Base-by-base conservation (phyloP, 2,888 invertebrate genomes). In the Himalopsyche kuldschensis region DNA sequence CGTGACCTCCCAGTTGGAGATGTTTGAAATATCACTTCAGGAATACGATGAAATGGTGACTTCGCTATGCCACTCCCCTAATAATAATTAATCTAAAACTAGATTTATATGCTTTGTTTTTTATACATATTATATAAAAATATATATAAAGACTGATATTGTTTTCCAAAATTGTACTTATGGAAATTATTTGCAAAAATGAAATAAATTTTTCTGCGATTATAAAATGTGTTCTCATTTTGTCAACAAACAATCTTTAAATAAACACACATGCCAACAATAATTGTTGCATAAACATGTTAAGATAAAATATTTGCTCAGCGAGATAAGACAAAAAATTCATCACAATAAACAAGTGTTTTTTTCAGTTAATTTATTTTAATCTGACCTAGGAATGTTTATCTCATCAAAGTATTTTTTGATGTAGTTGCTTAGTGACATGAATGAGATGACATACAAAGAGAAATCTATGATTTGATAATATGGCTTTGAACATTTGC, bases 1-100 rank as follows among this genome's bases (percentile, higher is more conserved):
- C 82, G 87, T 90, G 15, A 89, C 90, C 4, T 88, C 89, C 80
- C 90, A 90, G 82, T 84, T 91, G 87, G 90, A 90, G 85, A 87
- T 89, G 85, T 91, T 91, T 85, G 91, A 91, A 86, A 90, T 89
- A 15, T 90, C 90, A 31, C 87, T 90, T 27, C 88, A 89, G 79
- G 89, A 90, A 86, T 91, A 90, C 84, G 91, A 91, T 83, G 88
- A 89, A 81, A 88, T 91, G 30, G 90, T 91, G 11, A 90, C 89
- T 41, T 90, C 90, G 77, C 88, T 90, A 75, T 87, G 87, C 78
- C 86, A 87, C 48, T 83, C 85, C 10, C 80, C 84, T 27, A 85
- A 85, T 48, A 86, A 86, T 69, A 86, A 86, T 63, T 8, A 82
- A 86, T 27, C 30, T 69, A 27, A 69, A 11, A 69, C 30, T 69